Evolutionary conservation across 2,797 vertebrate genomes (phyloP), one percentile per base, ranked within the genome.

Genomic region (Sebastes variabilis): DNA sequence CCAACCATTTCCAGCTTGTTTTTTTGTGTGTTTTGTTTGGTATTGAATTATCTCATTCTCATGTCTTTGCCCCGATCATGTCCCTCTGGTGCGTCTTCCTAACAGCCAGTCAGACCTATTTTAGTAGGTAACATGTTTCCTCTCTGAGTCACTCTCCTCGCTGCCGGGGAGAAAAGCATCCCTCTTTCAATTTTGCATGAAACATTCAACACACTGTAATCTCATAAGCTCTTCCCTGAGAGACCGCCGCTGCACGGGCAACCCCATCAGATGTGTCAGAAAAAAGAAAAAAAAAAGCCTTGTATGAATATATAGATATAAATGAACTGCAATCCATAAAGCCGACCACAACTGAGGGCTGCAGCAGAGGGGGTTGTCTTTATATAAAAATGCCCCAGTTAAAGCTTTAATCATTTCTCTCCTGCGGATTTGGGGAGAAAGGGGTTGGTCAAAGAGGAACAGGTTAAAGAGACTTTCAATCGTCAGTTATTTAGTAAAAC

Each of bases 141-240:
- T 75, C 59, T 61, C 77, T 62, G 46, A 80, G 36, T 85, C 80
- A 56, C 42, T 59, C 34, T 68, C 12, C 36, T 58, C 67, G 29
- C 60, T 82, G 29, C 32, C 32, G 69, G 68, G 68, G 24, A 78
- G 52, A 46, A 65, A 82, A 75, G 72, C 69, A 79, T 36, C 55
- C 60, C 70, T 42, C 32, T 80, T 82, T 85, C 46, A 77, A 42
- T 88, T 85, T 58, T 70, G 67, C 56, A 72, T 36, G 46, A 81
- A 67, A 60, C 38, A 34, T 83, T 79, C 29, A 16, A 72, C 60
- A 55, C 29, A 24, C 62, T 38, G 7, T 81, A 83, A 87, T 78
- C 83, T 83, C 61, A 85, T 88, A 78, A 83, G 70, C 83, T 85
- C 58, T 52, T 86, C 80, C 79, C 80, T 11, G 79, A 70, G 81